phyloP scores from a whole-genome alignment of 2,888 invertebrate species.

The Tiliacea citrago region DNA sequence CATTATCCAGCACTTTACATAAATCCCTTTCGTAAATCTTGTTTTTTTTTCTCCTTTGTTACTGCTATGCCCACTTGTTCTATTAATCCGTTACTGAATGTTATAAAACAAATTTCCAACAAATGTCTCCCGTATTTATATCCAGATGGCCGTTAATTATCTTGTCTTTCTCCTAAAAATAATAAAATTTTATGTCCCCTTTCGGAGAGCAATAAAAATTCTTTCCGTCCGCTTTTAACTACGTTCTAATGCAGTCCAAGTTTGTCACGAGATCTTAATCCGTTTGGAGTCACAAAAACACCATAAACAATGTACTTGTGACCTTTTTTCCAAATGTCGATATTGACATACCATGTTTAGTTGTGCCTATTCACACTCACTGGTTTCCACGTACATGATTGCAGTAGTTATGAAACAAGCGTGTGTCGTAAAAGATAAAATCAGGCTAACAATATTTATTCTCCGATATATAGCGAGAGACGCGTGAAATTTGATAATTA shows the following conservation, averaged over 20 bases:
- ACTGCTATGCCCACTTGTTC: slow-evolving; percentile 25
- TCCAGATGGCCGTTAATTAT: slow-evolving; percentile 76
- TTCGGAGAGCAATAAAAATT: slow-evolving; percentile 84
- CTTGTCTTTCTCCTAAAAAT: slow-evolving; percentile 75
- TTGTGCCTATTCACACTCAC: slow-evolving; percentile 72
- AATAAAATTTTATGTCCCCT: slow-evolving; percentile 83
- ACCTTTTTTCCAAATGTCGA: slow-evolving; percentile 69
- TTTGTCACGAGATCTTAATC: slow-evolving; percentile 77
- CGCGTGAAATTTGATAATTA: slow-evolving; percentile 88
- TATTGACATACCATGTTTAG: slow-evolving; percentile 59
- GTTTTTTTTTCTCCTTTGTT: slow-evolving; percentile 28
- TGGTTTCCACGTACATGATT: slow-evolving; percentile 65
- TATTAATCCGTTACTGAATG: slow-evolving; percentile 49
- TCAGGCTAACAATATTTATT: slow-evolving; percentile 85
- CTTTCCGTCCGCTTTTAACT: slow-evolving; percentile 81
- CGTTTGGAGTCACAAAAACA: slow-evolving; percentile 75
- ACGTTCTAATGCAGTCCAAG: slow-evolving; percentile 79
- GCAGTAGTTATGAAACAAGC: slow-evolving; percentile 79
- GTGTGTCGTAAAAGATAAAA: slow-evolving; percentile 79
- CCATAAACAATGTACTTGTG: slow-evolving; percentile 72
- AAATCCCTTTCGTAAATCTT: slow-evolving; percentile 38
- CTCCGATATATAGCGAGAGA: slow-evolving; percentile 83
- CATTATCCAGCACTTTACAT: slow-evolving; percentile 29
- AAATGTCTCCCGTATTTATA: slow-evolving; percentile 67
- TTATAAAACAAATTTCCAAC: slow-evolving; percentile 61